Conservation (phyloP, 2,888 invertebrate genomes). For the Exephanes ischioxanthus region DNA sequence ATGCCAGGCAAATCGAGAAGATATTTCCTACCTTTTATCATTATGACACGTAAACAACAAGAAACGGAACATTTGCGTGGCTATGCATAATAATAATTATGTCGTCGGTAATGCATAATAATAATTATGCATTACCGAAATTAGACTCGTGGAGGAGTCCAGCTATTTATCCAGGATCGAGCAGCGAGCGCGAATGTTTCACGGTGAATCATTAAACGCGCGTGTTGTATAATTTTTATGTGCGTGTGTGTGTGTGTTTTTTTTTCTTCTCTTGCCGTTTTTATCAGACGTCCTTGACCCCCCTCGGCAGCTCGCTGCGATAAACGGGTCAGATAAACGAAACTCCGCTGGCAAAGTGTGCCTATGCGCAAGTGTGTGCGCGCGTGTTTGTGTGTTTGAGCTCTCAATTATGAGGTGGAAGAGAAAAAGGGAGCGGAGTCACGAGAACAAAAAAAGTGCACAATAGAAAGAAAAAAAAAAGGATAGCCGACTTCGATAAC, state of each 20-base stretch:
- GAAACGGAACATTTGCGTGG: neutral
- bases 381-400: neutral
- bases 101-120: too few species aligned
- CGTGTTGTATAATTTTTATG: constrained; percentile 18
- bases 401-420: constrained; percentile 29
- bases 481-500: constrained; percentile 3
- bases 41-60: neutral
- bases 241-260: neutral
- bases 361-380: neutral
- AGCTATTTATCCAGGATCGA: neutral
- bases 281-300: constrained; percentile 63
- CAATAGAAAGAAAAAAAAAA: neutral
- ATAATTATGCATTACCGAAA: neutral
- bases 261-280: constrained; percentile 17
- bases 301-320: constrained; percentile 42
- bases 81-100: neutral
- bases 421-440: neutral
- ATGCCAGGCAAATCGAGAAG: neutral
- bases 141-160: neutral
- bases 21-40: neutral
- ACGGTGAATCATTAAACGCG: constrained; percentile 46
- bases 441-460: neutral
- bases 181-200: constrained; percentile 9
- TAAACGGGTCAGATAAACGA: constrained; percentile 62
- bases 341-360: constrained; percentile 9